Conservation (phyloP, 2,797 vertebrate species). For the Fistularia tabacaria region DNA sequence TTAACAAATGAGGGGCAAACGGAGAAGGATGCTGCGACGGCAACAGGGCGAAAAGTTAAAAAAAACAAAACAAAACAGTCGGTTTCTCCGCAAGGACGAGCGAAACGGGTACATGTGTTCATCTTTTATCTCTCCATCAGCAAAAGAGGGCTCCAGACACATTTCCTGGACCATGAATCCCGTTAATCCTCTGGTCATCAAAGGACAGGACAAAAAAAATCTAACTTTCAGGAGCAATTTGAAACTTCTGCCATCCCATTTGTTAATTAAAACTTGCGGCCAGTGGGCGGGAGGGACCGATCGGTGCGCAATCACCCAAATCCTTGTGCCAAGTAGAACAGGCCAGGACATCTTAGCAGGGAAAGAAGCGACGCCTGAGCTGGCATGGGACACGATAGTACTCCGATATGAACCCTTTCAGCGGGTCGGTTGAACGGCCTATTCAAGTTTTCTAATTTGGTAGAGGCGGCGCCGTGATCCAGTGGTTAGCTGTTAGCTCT, state of each 20-base stretch:
- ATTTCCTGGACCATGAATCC: constrained; percentile 12
- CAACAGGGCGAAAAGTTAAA: constrained; percentile 32
- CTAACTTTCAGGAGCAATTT: neutral
- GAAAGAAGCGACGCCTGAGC: too few species aligned
- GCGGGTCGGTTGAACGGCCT: too few species aligned
- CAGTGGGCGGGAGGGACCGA: too few species aligned
- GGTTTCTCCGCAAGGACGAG: constrained; percentile 3
- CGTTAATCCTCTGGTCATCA: constrained; percentile 16
- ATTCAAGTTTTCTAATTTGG: too few species aligned
- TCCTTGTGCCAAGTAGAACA: too few species aligned
- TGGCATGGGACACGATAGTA: too few species aligned
- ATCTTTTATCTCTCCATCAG: constrained; percentile 8
- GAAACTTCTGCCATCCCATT: neutral
- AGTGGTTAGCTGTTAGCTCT: too few species aligned
- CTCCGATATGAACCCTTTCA: too few species aligned
- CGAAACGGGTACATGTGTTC: constrained; percentile 2
- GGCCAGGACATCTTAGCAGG: too few species aligned
- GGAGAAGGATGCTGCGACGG: constrained; percentile 5
- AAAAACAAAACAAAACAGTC: neutral
- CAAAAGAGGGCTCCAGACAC: neutral
- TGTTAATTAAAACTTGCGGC: neutral
- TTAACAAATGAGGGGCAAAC: constrained; percentile 6
- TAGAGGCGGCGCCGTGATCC: too few species aligned
- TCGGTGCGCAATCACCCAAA: too few species aligned
- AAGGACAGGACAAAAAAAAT: neutral